Base-by-base conservation (phyloP, 2,888 invertebrate species). In the Himalopsyche tibetana region DNA sequence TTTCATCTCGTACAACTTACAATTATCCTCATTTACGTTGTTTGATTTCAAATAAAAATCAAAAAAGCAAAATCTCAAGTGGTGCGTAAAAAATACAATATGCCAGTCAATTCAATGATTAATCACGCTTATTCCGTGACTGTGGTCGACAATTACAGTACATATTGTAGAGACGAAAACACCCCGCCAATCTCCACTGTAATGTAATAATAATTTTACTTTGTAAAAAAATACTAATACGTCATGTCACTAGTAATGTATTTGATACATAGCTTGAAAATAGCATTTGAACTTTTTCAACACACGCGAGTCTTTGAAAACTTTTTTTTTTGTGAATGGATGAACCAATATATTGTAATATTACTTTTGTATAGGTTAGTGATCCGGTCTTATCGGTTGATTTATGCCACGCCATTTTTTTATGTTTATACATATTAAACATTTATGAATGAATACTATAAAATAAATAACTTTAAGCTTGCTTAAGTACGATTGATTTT, bases 261-360 rank as follows among this genome's bases (percentile, higher is more conserved):
- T 19, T 63, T n/a, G 4, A 51, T 51, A 51, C 5, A 4, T 19
- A 63, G 63, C 15, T 63, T 4, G 19, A 63, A n/a, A 28, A 63
- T 63, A 19, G 63, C 63, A 19, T 63, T 63, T 63, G 63, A 63
- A 63, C 8, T 63, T 63, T 63, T 19, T 11, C 19, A 63, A 63
- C 63, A 11, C 63, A 63, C 19, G 63, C 63, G 19, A 63, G 63
- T n/a, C 19, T 63, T 63, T 19, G 28, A 63, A 63, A 63, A 63
- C 19, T 63, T 63, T 63, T 56, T n/a, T 55, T 56, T 63, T 63
- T 63, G 9, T 63, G 63, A 63, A 63, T 63, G 63, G 19, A 19
- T 19, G 63, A 63, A 63, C 56, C 1, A 63, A 63, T 63, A 19
- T 51, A 51, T 11, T 45, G 8, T 51, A 51, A 51, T 63, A 63